A percentile compares a stretch with the other conserved stretches of the same genome.
phyloP scores from a whole-genome alignment of 2,888 invertebrate species.

The Pammene fasciana region DNA sequence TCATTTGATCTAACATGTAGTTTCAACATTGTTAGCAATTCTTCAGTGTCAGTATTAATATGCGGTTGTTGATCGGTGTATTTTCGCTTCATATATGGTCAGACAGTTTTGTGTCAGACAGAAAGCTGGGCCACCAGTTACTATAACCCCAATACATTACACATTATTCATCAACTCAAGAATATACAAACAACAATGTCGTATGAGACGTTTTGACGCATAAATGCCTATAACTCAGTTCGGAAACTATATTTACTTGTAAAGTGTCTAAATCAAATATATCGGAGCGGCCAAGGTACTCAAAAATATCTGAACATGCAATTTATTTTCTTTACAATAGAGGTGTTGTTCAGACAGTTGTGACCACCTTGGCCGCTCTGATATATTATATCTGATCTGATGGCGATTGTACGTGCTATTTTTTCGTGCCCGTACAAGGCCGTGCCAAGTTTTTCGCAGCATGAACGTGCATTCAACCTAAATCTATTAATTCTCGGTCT shows the following conservation, averaged over 20 bases:
- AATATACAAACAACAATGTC: slow-evolving; percentile 6
- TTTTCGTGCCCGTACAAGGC: slow-evolving; percentile 25
- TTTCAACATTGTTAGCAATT: not conserved
- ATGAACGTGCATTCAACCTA: slow-evolving; percentile 60
- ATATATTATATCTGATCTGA: no score
- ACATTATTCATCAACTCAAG: slow-evolving; percentile 1
- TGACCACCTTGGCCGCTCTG: no score
- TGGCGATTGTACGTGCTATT: slow-evolving; percentile 13
- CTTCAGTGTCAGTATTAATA: not conserved
- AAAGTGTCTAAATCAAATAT: slow-evolving; percentile 4
- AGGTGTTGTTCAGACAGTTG: no score
- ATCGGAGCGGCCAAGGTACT: not conserved
- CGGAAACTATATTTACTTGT: slow-evolving; percentile 1
- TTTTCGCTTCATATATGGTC: slow-evolving; percentile 6
- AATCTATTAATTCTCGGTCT: slow-evolving; percentile 67
- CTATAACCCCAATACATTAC: slow-evolving; percentile 9
- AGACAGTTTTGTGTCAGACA: slow-evolving; percentile 3
- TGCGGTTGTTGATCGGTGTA: not conserved
- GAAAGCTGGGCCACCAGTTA: slow-evolving; percentile 3
- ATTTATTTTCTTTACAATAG: no score
- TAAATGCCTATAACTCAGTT: not conserved
- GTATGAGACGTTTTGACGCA: not conserved
- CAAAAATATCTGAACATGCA: no score
- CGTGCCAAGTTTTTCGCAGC: slow-evolving; percentile 46
- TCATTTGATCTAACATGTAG: not conserved